Evolutionary conservation across 2,888 invertebrate species (phyloP), one percentile per base, ranked within the genome.

Genomic region (Quadroppia sp.): DNA sequence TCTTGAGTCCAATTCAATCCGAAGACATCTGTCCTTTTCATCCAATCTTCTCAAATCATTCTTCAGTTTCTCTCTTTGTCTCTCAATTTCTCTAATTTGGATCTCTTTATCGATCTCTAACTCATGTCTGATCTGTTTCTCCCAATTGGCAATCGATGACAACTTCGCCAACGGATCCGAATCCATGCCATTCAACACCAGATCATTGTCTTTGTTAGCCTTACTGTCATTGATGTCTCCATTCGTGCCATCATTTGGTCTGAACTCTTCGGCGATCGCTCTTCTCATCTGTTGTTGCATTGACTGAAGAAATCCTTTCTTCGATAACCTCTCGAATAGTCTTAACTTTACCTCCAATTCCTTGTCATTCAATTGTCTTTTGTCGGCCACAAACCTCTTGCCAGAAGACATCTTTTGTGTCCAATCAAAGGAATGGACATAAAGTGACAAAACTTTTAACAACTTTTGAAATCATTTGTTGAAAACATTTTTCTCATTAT

Each of bases 131-230:
- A 73, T 69, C 32, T 73, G 73, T 70, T 69, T 67, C 67, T 73
- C 73, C 73, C 73, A 73, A 56, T 73, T 73, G 45, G 73, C 73
- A 50, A 73, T 73, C 13, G 73, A 70, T n/a, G 73, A 73, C 36
- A 73, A 45, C 32, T 67, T 42, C 15, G 32, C 67, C 50, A 73
- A 50, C 2, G 73, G 64, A 20, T 73, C 67, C 23, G 25, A 73
- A 2, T 45, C n/a, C n/a, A n/a, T n/a, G n/a, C n/a, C n/a, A n/a
- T n/a, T n/a, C n/a, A n/a, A n/a, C n/a, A n/a, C n/a, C n/a, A n/a
- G n/a, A n/a, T n/a, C n/a, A n/a, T n/a, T n/a, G n/a, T n/a, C n/a
- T n/a, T n/a, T n/a, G n/a, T n/a, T n/a, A n/a, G n/a, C 23, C 25
- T 61, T 61, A 23, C 40, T 36, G 15, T 45, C 13, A n/a, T 36